Evolutionary conservation across 2,888 invertebrate species (phyloP).

Genomic region (Zonitis immaculata): DNA sequence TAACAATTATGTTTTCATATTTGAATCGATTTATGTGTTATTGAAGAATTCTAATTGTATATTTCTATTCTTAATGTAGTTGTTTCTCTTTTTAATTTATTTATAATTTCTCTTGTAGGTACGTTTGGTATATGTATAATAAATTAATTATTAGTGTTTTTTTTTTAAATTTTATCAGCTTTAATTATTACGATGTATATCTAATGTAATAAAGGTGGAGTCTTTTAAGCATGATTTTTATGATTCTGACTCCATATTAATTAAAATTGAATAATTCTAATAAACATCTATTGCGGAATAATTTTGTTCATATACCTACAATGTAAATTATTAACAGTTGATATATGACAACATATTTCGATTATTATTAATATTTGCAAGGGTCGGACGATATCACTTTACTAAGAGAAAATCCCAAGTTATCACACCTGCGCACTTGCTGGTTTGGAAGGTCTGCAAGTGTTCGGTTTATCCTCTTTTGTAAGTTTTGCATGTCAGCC

Average conservation of each 20-base stretch:
- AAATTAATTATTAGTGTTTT: no score
- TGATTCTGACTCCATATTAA: not conserved
- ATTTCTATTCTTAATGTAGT: not conserved
- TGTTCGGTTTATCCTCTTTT: no score
- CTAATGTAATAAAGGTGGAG: not conserved
- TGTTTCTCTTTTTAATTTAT: not conserved
- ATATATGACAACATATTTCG: not conserved
- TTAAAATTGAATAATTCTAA: not conserved
- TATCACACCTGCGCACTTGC: no score
- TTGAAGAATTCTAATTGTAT: conserved; percentile 5
- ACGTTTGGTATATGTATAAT: no score
- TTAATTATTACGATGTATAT: not conserved
- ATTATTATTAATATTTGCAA: not conserved
- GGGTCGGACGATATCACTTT: no score
- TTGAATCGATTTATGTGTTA: conserved; percentile 1
- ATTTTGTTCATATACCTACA: not conserved
- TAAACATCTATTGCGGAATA: not conserved
- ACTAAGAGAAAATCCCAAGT: no score
- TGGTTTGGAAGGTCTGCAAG: no score
- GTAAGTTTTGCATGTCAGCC: no score
- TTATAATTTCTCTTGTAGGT: no score
- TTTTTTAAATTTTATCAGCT: not conserved
- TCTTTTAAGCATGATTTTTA: not conserved
- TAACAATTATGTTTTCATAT: conserved; percentile 1
- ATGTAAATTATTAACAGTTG: not conserved